Evolutionary conservation across 2,888 invertebrate species (phyloP), one percentile per base, ranked within the genome.

Genomic region (Neoaliturus tenellus): DNA sequence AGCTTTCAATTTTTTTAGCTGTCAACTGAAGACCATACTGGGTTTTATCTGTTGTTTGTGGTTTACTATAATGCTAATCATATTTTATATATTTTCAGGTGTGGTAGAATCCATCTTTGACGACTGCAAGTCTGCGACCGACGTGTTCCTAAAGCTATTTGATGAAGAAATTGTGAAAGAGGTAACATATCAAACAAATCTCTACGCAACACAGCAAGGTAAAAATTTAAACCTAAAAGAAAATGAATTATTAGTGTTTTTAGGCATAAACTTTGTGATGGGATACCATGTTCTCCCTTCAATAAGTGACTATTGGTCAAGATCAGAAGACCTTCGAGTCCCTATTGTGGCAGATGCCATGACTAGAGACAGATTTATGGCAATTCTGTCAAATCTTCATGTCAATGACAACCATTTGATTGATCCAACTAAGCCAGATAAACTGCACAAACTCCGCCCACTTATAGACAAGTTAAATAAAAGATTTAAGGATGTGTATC

Each of bases 181-280:
- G 20, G 33, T 78, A 35, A 62, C 78, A 14, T 78, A 58, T 31
- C 83, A 83, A 67, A 62, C 83, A 2, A 83, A 83, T 48, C 35
- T 83, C 20, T 83, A 80, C 48, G 67, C 67, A 17, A 48, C 51
- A 35, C 80, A 83, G 31, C 51, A 58, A 31, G 41, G 62, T 20
- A 83, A 83, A 44, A 44, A 17, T 1, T 28, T 78, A 5, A 78
- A 78, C 78, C 39, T 83, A 31, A 83, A 75, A 83, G 23, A 62
- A 62, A 23, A 83, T 2, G 83, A 75, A 41, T 44, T 83, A n/a
- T 82, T 82, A 48, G 71, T 78, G 35, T 83, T 83, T 67, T 31
- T 80, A 33, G 83, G 80, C 23, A 80, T 83, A 6, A 83, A 83
- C 31, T 83, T 83, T 83, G 35, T 83, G 17, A 83, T 83, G 80